Conservation (phyloP, 2,888 invertebrate genomes). For the Lasioglossum vierecki region DNA sequence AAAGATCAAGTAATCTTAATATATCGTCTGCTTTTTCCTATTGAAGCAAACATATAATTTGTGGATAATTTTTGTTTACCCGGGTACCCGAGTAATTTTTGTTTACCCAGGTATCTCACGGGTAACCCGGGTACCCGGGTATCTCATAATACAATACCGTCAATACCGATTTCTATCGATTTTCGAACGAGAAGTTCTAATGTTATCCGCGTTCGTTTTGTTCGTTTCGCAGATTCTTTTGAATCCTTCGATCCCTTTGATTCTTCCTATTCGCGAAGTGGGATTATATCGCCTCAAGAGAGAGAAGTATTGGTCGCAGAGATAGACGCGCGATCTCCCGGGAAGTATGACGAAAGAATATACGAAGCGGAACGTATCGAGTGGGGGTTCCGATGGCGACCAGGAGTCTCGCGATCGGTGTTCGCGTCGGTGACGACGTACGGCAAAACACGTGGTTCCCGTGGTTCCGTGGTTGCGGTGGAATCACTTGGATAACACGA, state of each 20-base stretch:
- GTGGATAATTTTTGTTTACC: too few relatives aligned
- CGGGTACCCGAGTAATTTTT: too few relatives aligned
- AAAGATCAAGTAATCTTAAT: too few relatives aligned
- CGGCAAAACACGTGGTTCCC: slow-evolving; percentile 4
- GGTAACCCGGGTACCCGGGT: too few relatives aligned
- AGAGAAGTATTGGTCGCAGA: neutral
- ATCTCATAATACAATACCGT: too few relatives aligned
- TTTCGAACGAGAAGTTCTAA: too few relatives aligned
- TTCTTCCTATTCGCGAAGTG: too few relatives aligned
- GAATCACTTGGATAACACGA: neutral
- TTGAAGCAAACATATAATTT: too few relatives aligned
- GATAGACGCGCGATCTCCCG: neutral
- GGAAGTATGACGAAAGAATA: neutral
- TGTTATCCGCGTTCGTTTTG: too few relatives aligned
- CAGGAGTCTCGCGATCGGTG: neutral
- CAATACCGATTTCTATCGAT: neutral
- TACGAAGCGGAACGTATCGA: neutral
- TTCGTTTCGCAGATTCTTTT: neutral
- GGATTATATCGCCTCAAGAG: neutral
- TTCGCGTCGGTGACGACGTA: neutral
- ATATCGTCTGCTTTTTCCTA: too few relatives aligned
- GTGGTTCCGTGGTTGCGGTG: neutral
- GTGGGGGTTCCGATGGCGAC: neutral
- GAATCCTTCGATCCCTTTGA: neutral
- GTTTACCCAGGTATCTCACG: too few relatives aligned